Evolutionary conservation across 2,797 vertebrate species (phyloP).

Genomic region (Sebastes goodei): DNA sequence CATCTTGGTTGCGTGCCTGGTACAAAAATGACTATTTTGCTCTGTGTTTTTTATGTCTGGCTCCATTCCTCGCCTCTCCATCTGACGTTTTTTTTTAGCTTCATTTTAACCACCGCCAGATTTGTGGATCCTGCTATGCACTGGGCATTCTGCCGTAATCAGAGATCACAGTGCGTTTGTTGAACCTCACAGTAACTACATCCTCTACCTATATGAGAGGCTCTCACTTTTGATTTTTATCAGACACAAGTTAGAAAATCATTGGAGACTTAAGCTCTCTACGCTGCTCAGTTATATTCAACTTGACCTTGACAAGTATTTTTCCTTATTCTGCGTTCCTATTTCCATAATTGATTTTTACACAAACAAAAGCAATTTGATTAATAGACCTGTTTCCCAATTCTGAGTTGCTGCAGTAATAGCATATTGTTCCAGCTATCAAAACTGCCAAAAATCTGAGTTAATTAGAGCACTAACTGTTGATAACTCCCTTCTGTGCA

Average conservation of each 20-base stretch:
- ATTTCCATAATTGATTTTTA: slow-evolving; percentile 5
- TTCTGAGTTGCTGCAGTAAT: slow-evolving; percentile 1
- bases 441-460: slow-evolving; percentile 17
- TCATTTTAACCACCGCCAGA: slow-evolving; percentile 27
- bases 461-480: slow-evolving; percentile 33
- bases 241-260: neutral
- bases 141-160: slow-evolving; percentile 15
- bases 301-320: neutral
- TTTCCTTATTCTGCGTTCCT: neutral
- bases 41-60: slow-evolving; percentile 11
- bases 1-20: neutral
- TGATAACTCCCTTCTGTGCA: slow-evolving; percentile 17
- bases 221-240: slow-evolving; percentile 1
- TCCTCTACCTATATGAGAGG: neutral
- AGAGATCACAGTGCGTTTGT: slow-evolving; percentile 12
- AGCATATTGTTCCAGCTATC: slow-evolving; percentile 11
- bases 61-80: slow-evolving; percentile 5
- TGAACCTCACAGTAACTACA: neutral
- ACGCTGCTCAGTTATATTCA: neutral
- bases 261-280: neutral
- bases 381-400: slow-evolving; percentile 6
- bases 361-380: neutral
- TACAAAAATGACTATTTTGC: slow-evolving; percentile 16
- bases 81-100: slow-evolving; percentile 18
- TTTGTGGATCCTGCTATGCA: slow-evolving; percentile 11